These are phyloP conservation scores for Mastomys natalensis DNA, from an alignment of 2,113 vertebrate species.

Conservation along the genomic window DNA sequence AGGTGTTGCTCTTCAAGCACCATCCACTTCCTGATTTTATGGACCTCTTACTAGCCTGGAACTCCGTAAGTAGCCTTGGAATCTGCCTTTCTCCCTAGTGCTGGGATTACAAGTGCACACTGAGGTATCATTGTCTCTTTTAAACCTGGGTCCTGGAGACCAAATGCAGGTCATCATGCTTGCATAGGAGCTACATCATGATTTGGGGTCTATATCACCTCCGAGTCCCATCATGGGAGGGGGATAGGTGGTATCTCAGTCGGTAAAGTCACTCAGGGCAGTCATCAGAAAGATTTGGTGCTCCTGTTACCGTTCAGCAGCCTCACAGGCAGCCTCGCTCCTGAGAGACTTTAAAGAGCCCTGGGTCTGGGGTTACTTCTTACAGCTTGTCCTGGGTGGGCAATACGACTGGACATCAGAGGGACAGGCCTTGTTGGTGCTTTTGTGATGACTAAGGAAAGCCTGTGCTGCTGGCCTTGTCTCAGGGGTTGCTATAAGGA, in stretches of 20 bases:
- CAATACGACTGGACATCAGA: neutral
- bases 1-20: neutral
- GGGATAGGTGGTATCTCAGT: neutral
- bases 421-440: neutral
- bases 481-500: neutral
- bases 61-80: neutral
- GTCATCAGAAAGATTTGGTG: neutral
- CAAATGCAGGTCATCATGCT: neutral
- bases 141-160: neutral
- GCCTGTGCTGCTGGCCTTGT: neutral
- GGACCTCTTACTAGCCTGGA: neutral
- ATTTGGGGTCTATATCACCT: neutral
- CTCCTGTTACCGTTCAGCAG: neutral
- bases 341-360: neutral
- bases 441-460: neutral
- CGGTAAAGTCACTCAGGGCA: neutral
- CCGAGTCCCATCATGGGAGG: conserved; percentile 14
- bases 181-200: neutral
- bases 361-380: neutral
- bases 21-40: neutral
- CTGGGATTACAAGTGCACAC: neutral
- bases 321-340: neutral
- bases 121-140: neutral
- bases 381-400: neutral
- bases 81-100: neutral